A percentile compares a stretch with the other conserved stretches of the same genome.
Evolutionary conservation across 2,797 vertebrate species (phyloP).

Genomic region (Manis pentadactyla): DNA sequence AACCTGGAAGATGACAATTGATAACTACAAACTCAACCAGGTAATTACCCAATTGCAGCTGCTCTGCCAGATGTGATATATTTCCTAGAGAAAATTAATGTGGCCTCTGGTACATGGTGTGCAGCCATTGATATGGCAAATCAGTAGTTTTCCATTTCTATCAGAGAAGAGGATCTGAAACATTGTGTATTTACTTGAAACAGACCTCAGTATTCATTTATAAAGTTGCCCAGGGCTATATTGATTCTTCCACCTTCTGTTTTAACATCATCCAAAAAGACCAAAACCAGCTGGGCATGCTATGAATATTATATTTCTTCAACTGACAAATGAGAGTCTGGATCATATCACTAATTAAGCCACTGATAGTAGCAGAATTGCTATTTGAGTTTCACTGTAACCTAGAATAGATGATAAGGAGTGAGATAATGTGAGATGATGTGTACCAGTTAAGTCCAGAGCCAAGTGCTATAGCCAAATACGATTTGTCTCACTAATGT

Average conservation of each 20-base stretch:
- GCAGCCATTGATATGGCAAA: conserved; percentile 40
- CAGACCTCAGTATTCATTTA: conserved; percentile 17
- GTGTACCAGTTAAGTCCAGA: not conserved
- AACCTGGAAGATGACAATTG: not conserved
- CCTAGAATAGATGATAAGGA: not conserved
- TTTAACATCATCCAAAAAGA: not conserved
- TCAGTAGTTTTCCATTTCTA: conserved; percentile 28
- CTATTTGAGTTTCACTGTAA: not conserved
- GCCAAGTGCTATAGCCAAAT: not conserved
- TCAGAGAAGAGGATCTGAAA: not conserved
- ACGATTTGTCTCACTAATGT: not conserved
- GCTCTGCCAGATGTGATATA: conserved; percentile 34
- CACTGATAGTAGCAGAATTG: not conserved
- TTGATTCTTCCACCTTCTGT: conserved; percentile 34
- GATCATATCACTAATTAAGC: not conserved
- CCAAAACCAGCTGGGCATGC: not conserved
- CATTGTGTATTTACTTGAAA: conserved; percentile 28
- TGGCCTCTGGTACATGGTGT: not conserved
- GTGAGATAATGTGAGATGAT: not conserved
- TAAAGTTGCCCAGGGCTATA: not conserved
- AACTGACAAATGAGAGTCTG: not conserved
- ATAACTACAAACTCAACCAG: not conserved
- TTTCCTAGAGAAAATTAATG: conserved; percentile 45
- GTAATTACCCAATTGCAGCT: not conserved
- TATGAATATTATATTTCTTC: not conserved